phyloP scores from a whole-genome alignment of 2,888 invertebrate species.

The Metacarcinus magister region DNA sequence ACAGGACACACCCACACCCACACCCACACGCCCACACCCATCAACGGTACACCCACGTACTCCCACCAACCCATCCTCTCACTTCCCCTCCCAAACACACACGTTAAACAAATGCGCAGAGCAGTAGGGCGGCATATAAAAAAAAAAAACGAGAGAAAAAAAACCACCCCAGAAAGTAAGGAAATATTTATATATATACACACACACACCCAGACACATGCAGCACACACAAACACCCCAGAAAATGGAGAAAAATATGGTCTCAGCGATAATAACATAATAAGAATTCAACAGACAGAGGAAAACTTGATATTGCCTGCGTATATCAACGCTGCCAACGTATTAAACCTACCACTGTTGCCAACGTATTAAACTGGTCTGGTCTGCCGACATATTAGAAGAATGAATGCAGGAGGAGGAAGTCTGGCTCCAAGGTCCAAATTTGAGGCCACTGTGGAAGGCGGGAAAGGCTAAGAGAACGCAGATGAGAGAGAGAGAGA shows the following conservation, averaged over 20 bases:
- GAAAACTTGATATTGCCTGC: background rate
- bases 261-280: conserved; percentile 20
- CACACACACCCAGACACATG: background rate
- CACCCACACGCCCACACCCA: conserved; percentile 27
- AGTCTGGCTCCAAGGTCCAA: background rate
- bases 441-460: background rate
- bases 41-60: background rate
- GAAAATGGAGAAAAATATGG: conserved; percentile 1
- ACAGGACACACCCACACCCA: background rate
- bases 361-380: conserved; percentile 17
- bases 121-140: background rate
- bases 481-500: background rate
- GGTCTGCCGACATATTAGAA: background rate
- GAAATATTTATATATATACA: background rate
- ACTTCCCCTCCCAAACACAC: background rate
- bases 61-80: background rate
- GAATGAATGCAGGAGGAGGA: background rate
- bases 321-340: background rate
- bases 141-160: background rate
- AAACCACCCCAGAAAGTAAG: no score
- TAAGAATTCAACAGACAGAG: conserved; percentile 33
- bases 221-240: background rate
- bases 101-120: background rate
- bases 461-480: background rate
- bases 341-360: background rate